Base-by-base conservation (phyloP, 2,888 invertebrate genomes). In the Lepidochrysops patricia region DNA sequence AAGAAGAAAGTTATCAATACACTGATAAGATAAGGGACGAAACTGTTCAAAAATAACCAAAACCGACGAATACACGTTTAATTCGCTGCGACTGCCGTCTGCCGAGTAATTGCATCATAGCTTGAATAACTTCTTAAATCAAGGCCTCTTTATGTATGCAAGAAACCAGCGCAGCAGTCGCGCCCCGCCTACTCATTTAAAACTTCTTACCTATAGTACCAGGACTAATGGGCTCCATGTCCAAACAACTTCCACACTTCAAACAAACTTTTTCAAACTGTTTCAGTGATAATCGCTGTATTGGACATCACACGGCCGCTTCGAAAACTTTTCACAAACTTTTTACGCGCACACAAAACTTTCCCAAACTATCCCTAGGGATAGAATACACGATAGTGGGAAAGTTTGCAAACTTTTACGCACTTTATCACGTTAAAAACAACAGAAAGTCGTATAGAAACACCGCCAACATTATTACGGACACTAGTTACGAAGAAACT, bases 171-270 rank as follows among this genome's bases (percentile, higher is more conserved):
- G 26, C n/a, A 57, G 27, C 52, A 57, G 62, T 56, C 62, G 62
- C 64, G 54, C 52, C 35, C 60, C 60, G 57, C 43, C 60, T 61
- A 61, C 63, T 61, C 15, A 7, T 58, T 26, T 56, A 25, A 50
- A 32, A 83, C 87, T 83, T 82, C 87, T 84, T 71, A 88, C 87
- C 87, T 63, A 84, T 80, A 70, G 72, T 77, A 74, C 75, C 82
- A 15, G 80, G 69, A 69, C 72, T 77, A 74, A 75, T 82, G 13
- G 80, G 69, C 72, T 88, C 87, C 84, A 84, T 84, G 67, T 73
- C 77, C 70, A 60, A 65, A 62, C 61, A 68, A 62, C 65, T 65
- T 69, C 72, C 67, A 68, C 64, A 63, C 62, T 62, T 58, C 61
- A 61, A 66, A 60, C 66, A 69, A 69, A 65, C 61, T 72, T 76